phyloP scores from a whole-genome alignment of 2,888 invertebrate species.

The Podabrus alpinus region DNA sequence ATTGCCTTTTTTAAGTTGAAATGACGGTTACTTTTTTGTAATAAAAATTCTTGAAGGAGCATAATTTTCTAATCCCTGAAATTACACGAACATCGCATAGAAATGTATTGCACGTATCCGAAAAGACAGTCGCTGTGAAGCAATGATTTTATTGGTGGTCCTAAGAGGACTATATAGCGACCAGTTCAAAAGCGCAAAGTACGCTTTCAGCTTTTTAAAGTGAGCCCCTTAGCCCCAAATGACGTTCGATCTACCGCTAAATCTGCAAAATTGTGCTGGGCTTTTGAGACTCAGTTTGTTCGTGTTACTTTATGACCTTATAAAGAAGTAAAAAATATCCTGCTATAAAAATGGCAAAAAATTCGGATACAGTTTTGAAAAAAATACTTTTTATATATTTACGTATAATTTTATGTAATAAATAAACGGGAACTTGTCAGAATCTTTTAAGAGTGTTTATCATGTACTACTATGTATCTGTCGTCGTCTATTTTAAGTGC shows the following conservation, averaged over 20 bases:
- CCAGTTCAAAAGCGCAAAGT: slow-evolving; percentile 53
- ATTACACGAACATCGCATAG: not conserved
- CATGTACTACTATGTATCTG: not conserved
- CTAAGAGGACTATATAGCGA: slow-evolving; percentile 46
- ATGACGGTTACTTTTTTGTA: not conserved
- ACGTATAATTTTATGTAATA: not conserved
- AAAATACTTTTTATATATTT: slow-evolving; percentile 2
- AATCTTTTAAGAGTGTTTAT: slow-evolving; percentile 14
- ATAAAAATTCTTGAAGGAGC: not conserved
- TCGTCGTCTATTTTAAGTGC: slow-evolving; percentile 23
- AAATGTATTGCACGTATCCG: slow-evolving; percentile 6
- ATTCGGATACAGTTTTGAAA: not conserved
- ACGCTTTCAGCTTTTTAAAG: slow-evolving; percentile 58
- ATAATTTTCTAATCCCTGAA: not conserved
- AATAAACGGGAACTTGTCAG: slow-evolving; percentile 8
- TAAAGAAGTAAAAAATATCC: slow-evolving; percentile 24
- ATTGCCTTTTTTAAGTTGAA: not conserved
- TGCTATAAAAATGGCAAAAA: not conserved
- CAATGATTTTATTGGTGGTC: slow-evolving; percentile 55
- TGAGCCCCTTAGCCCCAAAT: slow-evolving; percentile 56
- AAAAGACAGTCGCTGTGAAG: slow-evolving; percentile 31
- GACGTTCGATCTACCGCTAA: slow-evolving; percentile 55
- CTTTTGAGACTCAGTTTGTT: slow-evolving; percentile 42
- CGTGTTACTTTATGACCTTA: slow-evolving; percentile 29
- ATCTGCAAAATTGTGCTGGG: slow-evolving; percentile 53